phyloP scores from a whole-genome alignment of 2,113 vertebrate species.

The Sinosuthora webbiana region DNA sequence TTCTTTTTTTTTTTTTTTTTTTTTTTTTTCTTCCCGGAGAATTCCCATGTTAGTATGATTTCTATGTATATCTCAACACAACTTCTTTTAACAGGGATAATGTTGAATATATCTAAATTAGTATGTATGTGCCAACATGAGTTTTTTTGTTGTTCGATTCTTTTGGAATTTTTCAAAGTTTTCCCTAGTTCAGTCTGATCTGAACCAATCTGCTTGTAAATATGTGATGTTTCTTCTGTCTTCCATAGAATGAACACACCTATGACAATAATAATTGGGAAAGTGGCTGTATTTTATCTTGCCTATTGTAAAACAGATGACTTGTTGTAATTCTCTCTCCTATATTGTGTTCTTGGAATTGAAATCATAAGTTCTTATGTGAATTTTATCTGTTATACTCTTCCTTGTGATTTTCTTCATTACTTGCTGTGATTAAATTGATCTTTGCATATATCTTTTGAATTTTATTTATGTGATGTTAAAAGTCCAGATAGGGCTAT shows the following conservation, averaged over 20 bases:
- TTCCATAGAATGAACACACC: not conserved
- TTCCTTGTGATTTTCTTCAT: not conserved
- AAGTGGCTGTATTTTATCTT: not conserved
- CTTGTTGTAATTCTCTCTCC: not conserved
- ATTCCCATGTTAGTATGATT: not conserved
- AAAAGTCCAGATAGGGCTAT: not conserved
- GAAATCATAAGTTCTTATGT: not conserved
- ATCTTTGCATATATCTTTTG: not conserved
- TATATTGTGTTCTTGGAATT: not conserved
- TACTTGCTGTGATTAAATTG: not conserved
- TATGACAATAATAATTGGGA: not conserved
- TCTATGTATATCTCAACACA: not conserved
- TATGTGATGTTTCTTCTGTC: not conserved
- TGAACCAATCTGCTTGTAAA: not conserved
- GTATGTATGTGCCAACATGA: not conserved
- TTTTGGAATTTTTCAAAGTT: not conserved
- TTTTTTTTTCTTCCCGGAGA: not conserved
- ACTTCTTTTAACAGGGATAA: not conserved
- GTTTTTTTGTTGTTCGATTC: not conserved
- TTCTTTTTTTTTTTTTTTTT: no score
- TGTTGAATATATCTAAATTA: not conserved
- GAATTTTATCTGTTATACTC: not conserved
- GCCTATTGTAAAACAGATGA: not conserved
- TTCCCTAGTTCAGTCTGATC: not conserved
- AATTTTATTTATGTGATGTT: not conserved